Conservation (phyloP, 2,797 vertebrate species). For the Euphonia xanthogaster region DNA sequence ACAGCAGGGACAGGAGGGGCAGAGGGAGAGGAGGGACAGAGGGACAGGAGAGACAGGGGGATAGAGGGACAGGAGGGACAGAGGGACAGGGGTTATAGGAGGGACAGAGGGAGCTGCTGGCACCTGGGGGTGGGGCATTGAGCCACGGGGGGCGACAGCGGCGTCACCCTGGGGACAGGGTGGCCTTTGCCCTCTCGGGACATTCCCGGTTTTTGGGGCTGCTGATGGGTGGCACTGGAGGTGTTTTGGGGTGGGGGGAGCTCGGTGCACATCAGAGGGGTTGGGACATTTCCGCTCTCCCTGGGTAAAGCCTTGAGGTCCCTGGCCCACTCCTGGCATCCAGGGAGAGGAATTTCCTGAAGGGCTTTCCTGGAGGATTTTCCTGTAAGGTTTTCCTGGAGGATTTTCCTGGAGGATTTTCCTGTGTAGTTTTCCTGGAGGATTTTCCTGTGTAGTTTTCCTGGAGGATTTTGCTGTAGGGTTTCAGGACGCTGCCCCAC, state of each 20-base stretch:
- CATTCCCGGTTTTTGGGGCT: neutral
- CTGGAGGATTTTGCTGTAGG: too few species aligned
- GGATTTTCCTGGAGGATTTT: too few species aligned
- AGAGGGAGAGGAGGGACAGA: neutral
- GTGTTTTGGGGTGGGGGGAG: neutral
- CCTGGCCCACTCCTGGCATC: neutral
- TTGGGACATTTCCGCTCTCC: neutral
- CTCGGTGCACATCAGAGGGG: rapidly evolving
- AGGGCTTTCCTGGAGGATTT: too few species aligned
- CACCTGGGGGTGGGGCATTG: rapidly evolving
- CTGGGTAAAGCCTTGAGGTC: neutral
- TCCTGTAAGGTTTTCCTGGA: too few species aligned
- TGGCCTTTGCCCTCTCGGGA: neutral
- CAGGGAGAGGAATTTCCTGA: neutral
- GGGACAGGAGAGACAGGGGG: too few species aligned
- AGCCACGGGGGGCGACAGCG: neutral
- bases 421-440: too few species aligned
- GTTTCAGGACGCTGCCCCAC: neutral
- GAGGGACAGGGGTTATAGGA: too few species aligned
- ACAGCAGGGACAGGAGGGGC: too few species aligned
- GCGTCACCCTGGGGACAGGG: neutral
- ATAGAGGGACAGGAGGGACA: neutral
- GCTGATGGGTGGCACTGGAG: neutral
- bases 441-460: too few species aligned
- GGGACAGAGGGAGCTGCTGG: neutral